These are phyloP conservation scores for Harpalus rubripes DNA, from an alignment of 2,888 invertebrate genomes.

Conservation along the genomic window DNA sequence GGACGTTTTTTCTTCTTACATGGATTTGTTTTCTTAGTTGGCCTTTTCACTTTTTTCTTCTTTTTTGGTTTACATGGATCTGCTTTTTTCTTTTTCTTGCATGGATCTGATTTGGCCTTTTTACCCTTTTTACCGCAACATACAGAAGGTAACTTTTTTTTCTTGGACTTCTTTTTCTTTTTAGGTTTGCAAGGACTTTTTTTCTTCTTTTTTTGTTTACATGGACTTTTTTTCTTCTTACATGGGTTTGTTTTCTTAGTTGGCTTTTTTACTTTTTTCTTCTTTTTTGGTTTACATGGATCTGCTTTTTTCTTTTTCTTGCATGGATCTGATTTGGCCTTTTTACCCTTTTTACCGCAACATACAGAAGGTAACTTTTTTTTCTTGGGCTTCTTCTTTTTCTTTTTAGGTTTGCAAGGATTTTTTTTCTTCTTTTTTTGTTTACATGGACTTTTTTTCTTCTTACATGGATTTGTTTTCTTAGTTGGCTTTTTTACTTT, in stretches of 20 bases:
- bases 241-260: slow-evolving; percentile 21
- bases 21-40: slow-evolving; percentile 6
- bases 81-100: slow-evolving; percentile 50
- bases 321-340: not conserved
- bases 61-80: slow-evolving; percentile 60
- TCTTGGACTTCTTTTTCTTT: slow-evolving; percentile 32
- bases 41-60: not conserved
- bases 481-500: not conserved
- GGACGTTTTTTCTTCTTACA: slow-evolving; percentile 6
- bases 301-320: slow-evolving; percentile 56
- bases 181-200: slow-evolving; percentile 43
- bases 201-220: not conserved
- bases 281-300: slow-evolving; percentile 57
- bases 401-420: slow-evolving; percentile 49
- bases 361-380: too few species aligned
- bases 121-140: too few species aligned
- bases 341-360: too few species aligned
- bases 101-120: not conserved
- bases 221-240: not conserved
- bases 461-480: slow-evolving; percentile 18
- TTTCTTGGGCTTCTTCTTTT: slow-evolving; percentile 33
- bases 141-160: too few species aligned
- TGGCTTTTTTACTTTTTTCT: not conserved
- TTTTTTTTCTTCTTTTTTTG: not conserved
- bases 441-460: slow-evolving; percentile 11